Base-by-base conservation (phyloP, 2,113 vertebrate species). In the Brienomyrus longianalis region DNA sequence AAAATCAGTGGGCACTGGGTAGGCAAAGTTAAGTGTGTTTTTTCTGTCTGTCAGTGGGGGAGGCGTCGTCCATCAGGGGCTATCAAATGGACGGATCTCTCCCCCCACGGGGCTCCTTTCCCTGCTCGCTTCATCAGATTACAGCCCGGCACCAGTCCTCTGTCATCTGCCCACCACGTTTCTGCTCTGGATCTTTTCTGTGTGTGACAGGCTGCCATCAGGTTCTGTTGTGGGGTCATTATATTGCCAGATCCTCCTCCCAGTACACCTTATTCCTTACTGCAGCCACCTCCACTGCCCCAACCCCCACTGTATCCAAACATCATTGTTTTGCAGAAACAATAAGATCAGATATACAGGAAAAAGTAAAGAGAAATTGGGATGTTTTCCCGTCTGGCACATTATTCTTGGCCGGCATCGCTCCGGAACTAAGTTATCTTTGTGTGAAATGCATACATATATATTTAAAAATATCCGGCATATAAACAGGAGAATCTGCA, bases 311-410 rank as follows among this genome's bases (percentile, higher is more conserved):
- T 83, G 70, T 39, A 17, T 89, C 52, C 19, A 56, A 59, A 56
- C 31, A 84, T 52, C 52, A 85, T 84, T 89, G 88, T 59, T 23
- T 43, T 84, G 51, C 80, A 31, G 35, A 85, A 85, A 89, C 88
- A 89, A 89, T 89, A 56, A 54, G 51, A 35, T 84, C 15, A 80
- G 47, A 83, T 48, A 89, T 39, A 59, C 80, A 47, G 51, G 23
- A 84, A 62, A 54, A 54, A 85, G 51, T 48, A 56, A 13, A 17
- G 23, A 11, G 77, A 43, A 89, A 85, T 62, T 80, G 47, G 88
- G n/a, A 89, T 52, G 39, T 59, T 48, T 74, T 45, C 45, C 13
- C 10, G 2, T 86, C 85, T 27, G 23, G n/a, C 85, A 85, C 48
- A 52, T 35, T 51, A 4, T 51, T 86, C 50, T 86, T n/a, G 31